phyloP scores from a whole-genome alignment of 2,113 vertebrate species.

The Mus pahari region DNA sequence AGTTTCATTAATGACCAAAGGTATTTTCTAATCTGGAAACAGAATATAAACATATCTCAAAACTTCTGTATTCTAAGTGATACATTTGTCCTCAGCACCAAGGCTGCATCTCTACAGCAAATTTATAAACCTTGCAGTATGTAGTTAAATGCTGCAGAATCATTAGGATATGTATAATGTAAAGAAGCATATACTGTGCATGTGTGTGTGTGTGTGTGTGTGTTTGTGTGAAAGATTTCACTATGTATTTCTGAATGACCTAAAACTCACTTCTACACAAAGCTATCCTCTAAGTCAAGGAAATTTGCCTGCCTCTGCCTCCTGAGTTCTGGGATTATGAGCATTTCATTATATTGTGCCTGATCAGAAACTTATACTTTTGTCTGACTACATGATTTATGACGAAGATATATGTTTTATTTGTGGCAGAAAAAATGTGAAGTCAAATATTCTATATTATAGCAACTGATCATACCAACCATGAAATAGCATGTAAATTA shows the following conservation, averaged over 20 bases:
- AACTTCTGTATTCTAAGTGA: not conserved
- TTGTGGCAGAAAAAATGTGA: not conserved
- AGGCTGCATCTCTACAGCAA: conserved; percentile 1
- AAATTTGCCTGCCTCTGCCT: not conserved
- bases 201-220: not conserved
- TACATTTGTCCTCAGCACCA: conserved; percentile 33
- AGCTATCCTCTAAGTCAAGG: not conserved
- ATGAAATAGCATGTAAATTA: not conserved
- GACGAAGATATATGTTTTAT: conserved; percentile 4
- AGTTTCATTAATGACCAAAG: not conserved
- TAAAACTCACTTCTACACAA: not conserved
- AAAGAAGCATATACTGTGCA: not conserved
- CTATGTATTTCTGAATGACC: not conserved
- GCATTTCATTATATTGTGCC: not conserved
- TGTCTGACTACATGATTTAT: conserved; percentile 46
- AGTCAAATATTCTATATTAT: not conserved
- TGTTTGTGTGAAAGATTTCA: not conserved
- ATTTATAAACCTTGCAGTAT: conserved; percentile 50
- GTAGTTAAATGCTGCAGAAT: conserved; percentile 38
- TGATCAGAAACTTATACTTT: not conserved
- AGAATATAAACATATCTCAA: not conserved
- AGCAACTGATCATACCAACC: not conserved
- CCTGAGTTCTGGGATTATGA: not conserved
- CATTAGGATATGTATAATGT: not conserved
- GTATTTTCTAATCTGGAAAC: conserved; percentile 7